These are phyloP conservation scores for Listronotus oregonensis DNA, from an alignment of 1,140 invertebrate genomes.

Conservation along the genomic window DNA sequence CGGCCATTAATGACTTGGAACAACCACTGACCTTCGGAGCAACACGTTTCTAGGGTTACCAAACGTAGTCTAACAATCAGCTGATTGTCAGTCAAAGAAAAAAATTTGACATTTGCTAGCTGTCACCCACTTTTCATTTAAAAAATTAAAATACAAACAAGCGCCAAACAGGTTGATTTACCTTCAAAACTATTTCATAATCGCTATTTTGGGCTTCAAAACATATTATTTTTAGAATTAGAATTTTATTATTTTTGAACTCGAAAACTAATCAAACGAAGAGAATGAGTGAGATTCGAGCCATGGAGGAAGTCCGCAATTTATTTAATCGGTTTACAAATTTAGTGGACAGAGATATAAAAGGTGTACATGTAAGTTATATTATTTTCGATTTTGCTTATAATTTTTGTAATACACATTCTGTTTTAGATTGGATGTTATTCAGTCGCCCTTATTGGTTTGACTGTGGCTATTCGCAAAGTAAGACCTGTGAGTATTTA, in stretches of 20 bases:
- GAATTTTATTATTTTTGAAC: slow-evolving; percentile 8
- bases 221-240: slow-evolving; percentile 17
- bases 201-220: slow-evolving; percentile 16
- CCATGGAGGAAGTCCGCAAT: slow-evolving; percentile 40
- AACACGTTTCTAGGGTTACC: too few relatives aligned
- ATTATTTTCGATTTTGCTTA: not conserved
- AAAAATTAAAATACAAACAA: too few relatives aligned
- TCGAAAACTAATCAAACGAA: not conserved
- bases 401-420: slow-evolving; percentile 1
- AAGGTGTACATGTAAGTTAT: slow-evolving; percentile 55
- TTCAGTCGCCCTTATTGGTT: slow-evolving; percentile 58
- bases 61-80: too few relatives aligned
- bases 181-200: slow-evolving; percentile 16
- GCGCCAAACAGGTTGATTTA: slow-evolving; percentile 20
- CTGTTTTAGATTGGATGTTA: slow-evolving; percentile 59
- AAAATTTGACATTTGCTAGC: too few relatives aligned
- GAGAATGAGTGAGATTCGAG: slow-evolving; percentile 12
- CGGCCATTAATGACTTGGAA: too few relatives aligned
- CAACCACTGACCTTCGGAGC: too few relatives aligned
- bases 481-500: slow-evolving; percentile 59
- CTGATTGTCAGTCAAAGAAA: too few relatives aligned
- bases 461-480: slow-evolving; percentile 58
- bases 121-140: too few relatives aligned
- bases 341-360: slow-evolving; percentile 57
- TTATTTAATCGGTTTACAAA: slow-evolving; percentile 51